Evolutionary conservation across 1,140 invertebrate species (phyloP).

Genomic region (Ephestia elutella): DNA sequence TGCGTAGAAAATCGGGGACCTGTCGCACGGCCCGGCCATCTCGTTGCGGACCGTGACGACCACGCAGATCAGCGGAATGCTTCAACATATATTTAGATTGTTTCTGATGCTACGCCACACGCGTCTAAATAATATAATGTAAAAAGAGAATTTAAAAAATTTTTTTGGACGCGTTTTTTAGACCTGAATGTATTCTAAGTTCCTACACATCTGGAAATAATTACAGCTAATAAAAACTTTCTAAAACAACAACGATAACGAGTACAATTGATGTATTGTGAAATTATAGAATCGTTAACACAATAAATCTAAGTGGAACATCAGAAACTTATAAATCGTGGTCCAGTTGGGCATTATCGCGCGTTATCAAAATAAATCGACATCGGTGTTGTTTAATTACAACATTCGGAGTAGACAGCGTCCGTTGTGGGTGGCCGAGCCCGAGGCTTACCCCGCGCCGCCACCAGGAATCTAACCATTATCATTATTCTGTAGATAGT

Average conservation of each 20-base stretch:
- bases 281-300: constrained; percentile 3
- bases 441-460: constrained; percentile 16
- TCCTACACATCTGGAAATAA: not conserved
- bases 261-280: constrained; percentile 10
- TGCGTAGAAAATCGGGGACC: constrained; percentile 67
- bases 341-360: constrained; percentile 23
- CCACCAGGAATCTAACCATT: constrained; percentile 33
- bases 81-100: not conserved
- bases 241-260: not conserved
- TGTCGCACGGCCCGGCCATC: constrained; percentile 61
- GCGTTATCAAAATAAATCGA: constrained; percentile 35
- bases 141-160: no score
- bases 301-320: constrained; percentile 23
- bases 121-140: not conserved
- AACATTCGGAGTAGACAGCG: constrained; percentile 25
- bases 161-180: no score
- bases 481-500: constrained; percentile 27
- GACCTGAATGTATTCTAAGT: no score
- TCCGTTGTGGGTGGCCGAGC: constrained; percentile 33
- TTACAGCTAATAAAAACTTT: not conserved
- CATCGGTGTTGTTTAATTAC: constrained; percentile 39
- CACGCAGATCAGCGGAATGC: not conserved
- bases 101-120: not conserved
- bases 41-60: constrained; percentile 9
- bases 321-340: constrained; percentile 20